Conservation (phyloP, 2,888 invertebrate species). For the Drosophila anceps region DNA sequence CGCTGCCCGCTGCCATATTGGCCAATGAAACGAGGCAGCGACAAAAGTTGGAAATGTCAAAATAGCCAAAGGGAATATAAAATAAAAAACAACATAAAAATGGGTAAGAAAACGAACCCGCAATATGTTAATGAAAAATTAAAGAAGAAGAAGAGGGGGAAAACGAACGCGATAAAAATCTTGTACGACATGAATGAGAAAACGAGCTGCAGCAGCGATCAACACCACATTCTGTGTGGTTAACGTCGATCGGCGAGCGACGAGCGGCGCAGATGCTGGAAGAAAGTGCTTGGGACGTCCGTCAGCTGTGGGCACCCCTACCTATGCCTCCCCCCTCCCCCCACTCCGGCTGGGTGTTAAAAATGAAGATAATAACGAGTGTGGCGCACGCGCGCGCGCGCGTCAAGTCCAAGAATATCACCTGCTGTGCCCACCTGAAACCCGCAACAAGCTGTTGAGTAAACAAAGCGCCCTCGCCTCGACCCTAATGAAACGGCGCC, state of each 20-base stretch:
- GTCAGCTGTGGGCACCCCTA: conserved; percentile 53
- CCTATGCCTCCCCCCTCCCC: neutral
- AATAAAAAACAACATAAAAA: conserved; percentile 32
- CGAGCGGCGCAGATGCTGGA: conserved; percentile 37
- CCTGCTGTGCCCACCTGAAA: conserved; percentile 61
- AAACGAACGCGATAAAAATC: conserved; percentile 69
- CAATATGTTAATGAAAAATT: conserved; percentile 78
- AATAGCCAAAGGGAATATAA: conserved; percentile 52
- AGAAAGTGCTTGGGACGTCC: conserved; percentile 67
- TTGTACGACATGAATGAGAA: conserved; percentile 81
- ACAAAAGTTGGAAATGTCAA: conserved; percentile 72
- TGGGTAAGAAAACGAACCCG: conserved; percentile 44
- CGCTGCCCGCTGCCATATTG: no score
- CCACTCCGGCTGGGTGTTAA: conserved; percentile 67
- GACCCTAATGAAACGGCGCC: conserved; percentile 56
- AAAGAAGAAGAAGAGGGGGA: neutral
- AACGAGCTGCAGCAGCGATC: conserved; percentile 64
- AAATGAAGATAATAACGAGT: conserved; percentile 80
- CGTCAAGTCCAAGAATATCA: conserved; percentile 67
- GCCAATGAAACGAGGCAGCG: conserved; percentile 44
- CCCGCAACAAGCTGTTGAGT: conserved; percentile 47
- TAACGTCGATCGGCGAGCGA: neutral
- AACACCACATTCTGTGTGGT: conserved; percentile 74
- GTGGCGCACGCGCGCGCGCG: conserved; percentile 76
- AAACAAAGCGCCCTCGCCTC: conserved; percentile 49